These are phyloP conservation scores for Corythornis leucogaster DNA, from an alignment of 2,797 vertebrate species.

Conservation along the genomic window DNA sequence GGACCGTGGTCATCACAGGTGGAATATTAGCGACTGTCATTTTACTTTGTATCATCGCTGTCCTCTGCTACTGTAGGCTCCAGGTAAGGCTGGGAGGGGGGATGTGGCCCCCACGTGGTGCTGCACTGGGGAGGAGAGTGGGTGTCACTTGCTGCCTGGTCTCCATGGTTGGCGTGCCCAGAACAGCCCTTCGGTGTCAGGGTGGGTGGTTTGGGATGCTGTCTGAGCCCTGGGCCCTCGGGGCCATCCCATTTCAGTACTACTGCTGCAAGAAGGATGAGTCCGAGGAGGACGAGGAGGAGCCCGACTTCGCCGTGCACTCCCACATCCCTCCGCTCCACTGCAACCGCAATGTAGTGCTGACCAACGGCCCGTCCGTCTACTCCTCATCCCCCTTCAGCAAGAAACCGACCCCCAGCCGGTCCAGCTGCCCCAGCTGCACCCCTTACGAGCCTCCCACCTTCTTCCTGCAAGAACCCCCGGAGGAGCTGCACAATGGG, in stretches of 20 bases:
- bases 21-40: slow-evolving; percentile 98
- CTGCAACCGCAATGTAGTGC: slow-evolving; percentile 91
- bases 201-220: not conserved
- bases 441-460: slow-evolving; percentile 88
- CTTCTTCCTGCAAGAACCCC: slow-evolving; percentile 93
- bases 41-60: slow-evolving; percentile 93
- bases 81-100: slow-evolving; percentile 82
- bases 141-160: not conserved
- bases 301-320: slow-evolving; percentile 95
- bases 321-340: slow-evolving; percentile 91
- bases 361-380: slow-evolving; percentile 91
- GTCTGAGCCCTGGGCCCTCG: not conserved
- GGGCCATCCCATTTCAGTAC: slow-evolving; percentile 81
- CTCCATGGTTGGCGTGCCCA: fast-evolving
- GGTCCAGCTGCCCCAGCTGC: slow-evolving; percentile 89
- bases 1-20: slow-evolving; percentile 99
- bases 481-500: slow-evolving; percentile 89
- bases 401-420: slow-evolving; percentile 84
- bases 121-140: fast-evolving
- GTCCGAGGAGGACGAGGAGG: slow-evolving; percentile 96
- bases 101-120: fast-evolving
- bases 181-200: not conserved
- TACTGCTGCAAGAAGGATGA: slow-evolving; percentile 99
- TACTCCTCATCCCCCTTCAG: slow-evolving; percentile 86
- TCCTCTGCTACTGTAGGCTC: slow-evolving; percentile 96